Base-by-base conservation (phyloP, 1,140 invertebrate genomes). In the Drosophila parabipectinata region DNA sequence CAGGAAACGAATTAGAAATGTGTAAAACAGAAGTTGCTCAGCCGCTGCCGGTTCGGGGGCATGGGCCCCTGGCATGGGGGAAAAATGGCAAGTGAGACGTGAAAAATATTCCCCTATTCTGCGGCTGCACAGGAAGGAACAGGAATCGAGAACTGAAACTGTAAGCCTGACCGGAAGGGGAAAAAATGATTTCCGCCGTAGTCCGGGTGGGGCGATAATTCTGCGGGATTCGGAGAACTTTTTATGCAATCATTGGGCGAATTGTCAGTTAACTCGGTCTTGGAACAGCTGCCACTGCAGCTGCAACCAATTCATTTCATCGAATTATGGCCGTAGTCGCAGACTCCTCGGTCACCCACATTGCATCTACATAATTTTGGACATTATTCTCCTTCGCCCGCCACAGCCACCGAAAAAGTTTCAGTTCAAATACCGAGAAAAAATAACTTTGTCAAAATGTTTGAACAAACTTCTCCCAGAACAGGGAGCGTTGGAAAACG, bases 21-120 rank as follows among this genome's bases (percentile, higher is more conserved):
- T 87, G 82, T 87, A 82, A 87, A 88, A 88, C 83, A 88, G 83
- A 88, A 88, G 82, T 87, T 87, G 78, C 72, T 64, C 63, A 67
- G 56, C 71, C 60, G 80, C 58, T 66, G 39, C 62, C 47, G 44
- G 21, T 3, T 21, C 21, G 21, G 21, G 60, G 51, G 52, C 62
- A 76, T 39, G 30, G 37, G 52, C n/a, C n/a, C 12, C 4, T 10
- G 10, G 34, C 34, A 37, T n/a, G 26, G 15, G 34, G 50, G 37
- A 26, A 18, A 28, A 12, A 28, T n/a, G 53, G 59, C 67, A 32
- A 67, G 69, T 72, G 67, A 77, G 77, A 72, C 80, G 87, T 88
- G 72, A 44, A 73, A 73, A 73, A 62, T 55, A 50, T 54, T 64
- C 53, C 15, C 28, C 51, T 56, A 52, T 69, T 67, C 51, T 87